Evolutionary conservation across 2,113 vertebrate species (phyloP).

Genomic region (Porphyrio hochstetteri): DNA sequence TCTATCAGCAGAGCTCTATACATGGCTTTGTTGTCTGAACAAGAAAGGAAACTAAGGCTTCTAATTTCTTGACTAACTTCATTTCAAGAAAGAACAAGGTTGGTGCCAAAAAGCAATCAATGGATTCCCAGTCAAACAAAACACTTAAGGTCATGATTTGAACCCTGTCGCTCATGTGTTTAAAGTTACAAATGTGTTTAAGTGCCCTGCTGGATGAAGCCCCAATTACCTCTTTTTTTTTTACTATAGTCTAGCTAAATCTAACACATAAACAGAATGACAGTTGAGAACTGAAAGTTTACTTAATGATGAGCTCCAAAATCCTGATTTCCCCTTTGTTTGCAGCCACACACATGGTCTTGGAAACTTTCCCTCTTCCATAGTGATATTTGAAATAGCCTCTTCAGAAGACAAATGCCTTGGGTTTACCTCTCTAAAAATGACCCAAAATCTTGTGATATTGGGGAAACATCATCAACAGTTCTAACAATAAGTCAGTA

Average conservation of each 20-base stretch:
- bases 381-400: background rate
- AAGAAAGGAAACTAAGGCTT: background rate
- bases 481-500: background rate
- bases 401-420: background rate
- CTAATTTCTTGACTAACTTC: slow-evolving; percentile 1
- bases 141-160: background rate
- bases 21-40: background rate
- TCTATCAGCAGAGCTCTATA: background rate
- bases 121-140: background rate
- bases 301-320: background rate
- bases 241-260: background rate
- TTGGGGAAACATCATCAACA: background rate
- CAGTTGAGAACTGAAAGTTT: background rate
- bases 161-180: background rate
- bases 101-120: slow-evolving; percentile 40
- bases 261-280: background rate
- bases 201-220: background rate
- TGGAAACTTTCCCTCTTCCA: background rate
- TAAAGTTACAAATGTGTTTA: background rate
- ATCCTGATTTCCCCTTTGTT: background rate
- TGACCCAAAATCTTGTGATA: background rate
- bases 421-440: background rate
- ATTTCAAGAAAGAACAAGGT: background rate
- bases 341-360: background rate
- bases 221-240: background rate